phyloP scores from a whole-genome alignment of 2,888 invertebrate species.

The Tanytarsus gracilentus region DNA sequence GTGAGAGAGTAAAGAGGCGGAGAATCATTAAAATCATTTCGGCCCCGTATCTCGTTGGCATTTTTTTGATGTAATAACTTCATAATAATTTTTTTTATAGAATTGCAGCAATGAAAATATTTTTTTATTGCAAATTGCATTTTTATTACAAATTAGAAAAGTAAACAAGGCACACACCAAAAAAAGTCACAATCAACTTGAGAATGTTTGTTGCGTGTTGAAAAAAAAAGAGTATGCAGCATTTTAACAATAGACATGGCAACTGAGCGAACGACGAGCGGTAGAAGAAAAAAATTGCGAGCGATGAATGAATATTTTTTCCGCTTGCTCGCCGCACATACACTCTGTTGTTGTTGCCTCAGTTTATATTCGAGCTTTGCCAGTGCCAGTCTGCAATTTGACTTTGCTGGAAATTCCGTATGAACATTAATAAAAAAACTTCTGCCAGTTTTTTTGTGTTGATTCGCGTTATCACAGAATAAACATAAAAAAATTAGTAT shows the following conservation, averaged over 20 bases:
- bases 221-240: no score
- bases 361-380: conserved; percentile 24
- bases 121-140: no score
- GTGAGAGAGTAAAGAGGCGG: background rate
- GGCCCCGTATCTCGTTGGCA: no score
- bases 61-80: no score
- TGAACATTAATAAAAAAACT: background rate
- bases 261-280: no score
- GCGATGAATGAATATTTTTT: conserved; percentile 22
- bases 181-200: background rate
- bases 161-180: background rate
- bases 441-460: background rate
- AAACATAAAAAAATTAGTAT: background rate
- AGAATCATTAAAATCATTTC: background rate
- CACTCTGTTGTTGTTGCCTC: conserved; percentile 26
- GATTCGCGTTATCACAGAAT: background rate
- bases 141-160: no score
- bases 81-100: no score
- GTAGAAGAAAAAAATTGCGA: conserved; percentile 25
- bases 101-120: no score
- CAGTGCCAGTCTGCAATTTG: conserved; percentile 17
- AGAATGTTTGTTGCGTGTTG: no score
- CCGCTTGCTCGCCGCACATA: conserved; percentile 8
- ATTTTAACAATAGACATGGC: no score
- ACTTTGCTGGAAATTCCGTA: background rate